Evolutionary conservation across 2,113 vertebrate genomes (phyloP).

Genomic region (Gila orcuttii): DNA sequence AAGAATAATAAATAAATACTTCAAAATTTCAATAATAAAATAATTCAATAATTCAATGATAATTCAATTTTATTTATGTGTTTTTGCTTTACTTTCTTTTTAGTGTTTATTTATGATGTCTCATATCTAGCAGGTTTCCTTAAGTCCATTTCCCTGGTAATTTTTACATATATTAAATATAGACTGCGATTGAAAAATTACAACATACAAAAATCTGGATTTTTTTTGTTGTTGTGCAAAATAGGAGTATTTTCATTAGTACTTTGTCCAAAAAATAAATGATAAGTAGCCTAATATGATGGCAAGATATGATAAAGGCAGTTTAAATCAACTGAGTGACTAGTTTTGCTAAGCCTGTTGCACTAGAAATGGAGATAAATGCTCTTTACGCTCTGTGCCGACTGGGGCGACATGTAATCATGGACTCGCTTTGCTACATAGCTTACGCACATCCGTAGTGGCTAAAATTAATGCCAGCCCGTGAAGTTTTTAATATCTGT

Average conservation of each 20-base stretch:
- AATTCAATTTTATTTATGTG: too few species aligned
- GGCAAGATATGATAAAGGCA: conserved; percentile 4
- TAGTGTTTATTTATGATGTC: too few species aligned
- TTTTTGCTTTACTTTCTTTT: too few species aligned
- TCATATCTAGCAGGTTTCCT: too few species aligned
- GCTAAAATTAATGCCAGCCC: conserved; percentile 43
- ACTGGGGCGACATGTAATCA: conserved; percentile 38
- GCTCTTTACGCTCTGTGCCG: conserved; percentile 18
- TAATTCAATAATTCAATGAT: too few species aligned
- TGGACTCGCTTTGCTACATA: conserved; percentile 30
- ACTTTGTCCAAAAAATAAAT: not conserved
- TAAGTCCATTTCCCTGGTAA: too few species aligned
- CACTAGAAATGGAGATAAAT: conserved; percentile 54
- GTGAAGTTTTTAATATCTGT: conserved; percentile 53
- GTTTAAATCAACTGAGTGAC: conserved; percentile 6
- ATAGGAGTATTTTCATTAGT: not conserved
- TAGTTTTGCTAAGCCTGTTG: not conserved
- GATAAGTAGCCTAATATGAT: conserved; percentile 1
- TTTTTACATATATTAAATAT: too few species aligned
- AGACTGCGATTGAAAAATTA: too few species aligned
- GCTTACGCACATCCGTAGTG: not conserved
- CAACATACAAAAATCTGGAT: too few species aligned
- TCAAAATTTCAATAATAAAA: too few species aligned
- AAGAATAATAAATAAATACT: too few species aligned
- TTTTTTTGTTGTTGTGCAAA: not conserved